phyloP scores from a whole-genome alignment of 2,797 vertebrate genomes.

The Craterocephalus amniculus region DNA sequence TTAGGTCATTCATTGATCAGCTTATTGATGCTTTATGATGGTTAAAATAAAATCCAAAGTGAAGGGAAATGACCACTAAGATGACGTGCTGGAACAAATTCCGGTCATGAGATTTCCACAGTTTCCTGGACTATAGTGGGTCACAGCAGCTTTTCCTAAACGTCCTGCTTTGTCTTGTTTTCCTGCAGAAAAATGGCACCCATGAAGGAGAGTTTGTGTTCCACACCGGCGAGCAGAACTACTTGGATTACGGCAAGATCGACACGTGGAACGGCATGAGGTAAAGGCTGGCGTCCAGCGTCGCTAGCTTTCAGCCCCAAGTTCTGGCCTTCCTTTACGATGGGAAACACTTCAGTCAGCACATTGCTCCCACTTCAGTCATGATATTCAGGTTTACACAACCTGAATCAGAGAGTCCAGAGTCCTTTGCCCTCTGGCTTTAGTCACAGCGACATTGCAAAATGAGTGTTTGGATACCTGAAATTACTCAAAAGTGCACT shows the following conservation, averaged over 20 bases:
- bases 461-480: slow-evolving; percentile 47
- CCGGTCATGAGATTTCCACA: neutral
- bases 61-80: neutral
- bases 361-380: slow-evolving; percentile 6
- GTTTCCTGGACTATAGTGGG: neutral
- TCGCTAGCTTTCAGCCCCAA: neutral
- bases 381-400: slow-evolving; percentile 40
- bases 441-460: slow-evolving; percentile 41
- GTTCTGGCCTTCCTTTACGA: slow-evolving; percentile 1
- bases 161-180: slow-evolving; percentile 16
- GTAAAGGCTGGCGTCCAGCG: slow-evolving; percentile 57
- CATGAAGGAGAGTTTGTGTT: slow-evolving; percentile 88
- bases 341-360: slow-evolving; percentile 6
- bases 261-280: slow-evolving; percentile 86
- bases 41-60: neutral
- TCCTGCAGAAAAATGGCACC: slow-evolving; percentile 84
- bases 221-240: slow-evolving; percentile 83
- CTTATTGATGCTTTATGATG: neutral
- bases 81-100: neutral
- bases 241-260: slow-evolving; percentile 85
- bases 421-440: slow-evolving; percentile 43
- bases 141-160: slow-evolving; percentile 29
- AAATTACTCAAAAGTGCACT: slow-evolving; percentile 46
- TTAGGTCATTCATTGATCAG: neutral
- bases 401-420: slow-evolving; percentile 47